Evolutionary conservation across 2,113 vertebrate genomes (phyloP), one percentile per base, ranked within the genome.

Genomic region (Prionailurus bengalensis): DNA sequence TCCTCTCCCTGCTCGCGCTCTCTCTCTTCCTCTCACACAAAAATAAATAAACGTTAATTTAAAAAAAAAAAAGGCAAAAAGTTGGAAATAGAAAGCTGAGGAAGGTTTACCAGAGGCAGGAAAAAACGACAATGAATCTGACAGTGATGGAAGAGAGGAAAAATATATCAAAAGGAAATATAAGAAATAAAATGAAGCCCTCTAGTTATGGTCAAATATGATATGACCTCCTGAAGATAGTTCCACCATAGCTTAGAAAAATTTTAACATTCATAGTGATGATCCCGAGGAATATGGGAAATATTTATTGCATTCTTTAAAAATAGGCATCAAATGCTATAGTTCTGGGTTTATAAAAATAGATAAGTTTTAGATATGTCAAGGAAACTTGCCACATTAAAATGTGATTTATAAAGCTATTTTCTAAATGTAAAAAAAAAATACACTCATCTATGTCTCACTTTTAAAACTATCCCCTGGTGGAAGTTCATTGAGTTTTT

Each of bases 401-500:
- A 78, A 92, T 66, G 17, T 93, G 81, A 84, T 79, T 70, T 63
- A 45, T n/a, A 65, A 58, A 45, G 8, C 5, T 51, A 23, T 29
- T 94, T 97, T 94, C 48, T 81, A 51, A 39, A 70, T 88, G 80
- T 58, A 83, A n/a, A 33, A 17, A 17, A 42, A 90, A 74, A 91
- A 33, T 81, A 23, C 21, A 5, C 5, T 70, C 29, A 61, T 55
- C 12, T 79, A 42, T 53, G 9, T 81, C 16, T 91, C 39, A 39
- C 36, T 86, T 96, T 96, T 61, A 71, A 96, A 97, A 81, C 51
- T 55, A 42, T 58, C 6, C 4, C 4, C 15, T 68, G 6, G 27
- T 48, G 61, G 65, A 97, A 97, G 36, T 71, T 95, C 29, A 84
- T 8, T 91, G 53, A 33, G 27, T 73, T 87, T 89, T 95, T 73